A percentile compares a stretch with the other conserved stretches of the same genome.
These are phyloP conservation scores for Laterallus jamaicensis DNA, from an alignment of 2,113 vertebrate species.

Conservation along the genomic window DNA sequence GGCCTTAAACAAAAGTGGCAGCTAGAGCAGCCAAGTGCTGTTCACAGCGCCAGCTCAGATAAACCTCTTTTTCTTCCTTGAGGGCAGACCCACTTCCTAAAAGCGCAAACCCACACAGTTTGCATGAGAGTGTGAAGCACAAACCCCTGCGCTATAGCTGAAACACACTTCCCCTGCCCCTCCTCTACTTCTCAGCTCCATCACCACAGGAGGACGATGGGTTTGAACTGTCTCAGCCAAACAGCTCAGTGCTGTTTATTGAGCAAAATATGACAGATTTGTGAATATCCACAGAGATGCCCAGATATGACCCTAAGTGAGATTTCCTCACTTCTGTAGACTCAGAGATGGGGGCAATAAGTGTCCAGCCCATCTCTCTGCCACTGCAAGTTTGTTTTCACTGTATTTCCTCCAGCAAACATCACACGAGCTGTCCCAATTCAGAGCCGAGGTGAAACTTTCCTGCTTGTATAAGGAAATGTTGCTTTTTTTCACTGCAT, in stretches of 20 bases:
- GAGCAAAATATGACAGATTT: background rate
- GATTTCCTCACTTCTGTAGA: background rate
- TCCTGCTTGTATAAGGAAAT: background rate
- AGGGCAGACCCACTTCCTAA: conserved; percentile 26
- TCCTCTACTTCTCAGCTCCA: background rate
- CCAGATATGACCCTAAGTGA: background rate
- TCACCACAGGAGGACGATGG: background rate
- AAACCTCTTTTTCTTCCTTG: background rate
- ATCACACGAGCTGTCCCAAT: background rate
- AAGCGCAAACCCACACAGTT: conserved; percentile 19
- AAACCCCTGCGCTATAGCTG: background rate
- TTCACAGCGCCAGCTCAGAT: conserved; percentile 28
- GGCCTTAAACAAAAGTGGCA: conserved; percentile 58
- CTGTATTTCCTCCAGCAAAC: background rate
- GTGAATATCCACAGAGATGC: conserved; percentile 3
- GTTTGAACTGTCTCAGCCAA: background rate
- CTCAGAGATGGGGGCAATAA: background rate
- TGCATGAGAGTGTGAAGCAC: background rate
- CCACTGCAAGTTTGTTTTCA: conserved; percentile 9
- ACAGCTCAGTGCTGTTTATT: background rate
- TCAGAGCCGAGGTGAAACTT: conserved; percentile 42
- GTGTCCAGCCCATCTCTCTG: background rate
- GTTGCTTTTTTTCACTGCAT: background rate
- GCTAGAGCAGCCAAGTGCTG: conserved; percentile 32
- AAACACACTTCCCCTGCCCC: rapidly evolving